Percentiles rank a stretch among this genome's conserved stretches.
phyloP scores from a whole-genome alignment of 2,797 vertebrate species.

The Dryobates pubescens region DNA sequence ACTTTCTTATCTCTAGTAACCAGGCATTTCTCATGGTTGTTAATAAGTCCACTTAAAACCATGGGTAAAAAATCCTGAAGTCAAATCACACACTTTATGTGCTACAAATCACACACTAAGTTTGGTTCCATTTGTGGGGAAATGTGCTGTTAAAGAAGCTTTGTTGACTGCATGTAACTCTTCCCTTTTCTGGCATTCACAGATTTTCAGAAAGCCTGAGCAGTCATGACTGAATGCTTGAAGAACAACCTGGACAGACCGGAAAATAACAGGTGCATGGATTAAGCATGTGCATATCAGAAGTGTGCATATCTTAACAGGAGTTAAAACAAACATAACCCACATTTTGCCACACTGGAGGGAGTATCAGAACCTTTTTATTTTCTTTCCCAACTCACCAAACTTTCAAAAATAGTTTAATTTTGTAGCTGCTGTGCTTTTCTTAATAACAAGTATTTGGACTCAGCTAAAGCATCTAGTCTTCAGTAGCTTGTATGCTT shows the following conservation, averaged over 20 bases:
- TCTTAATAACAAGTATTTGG: not conserved
- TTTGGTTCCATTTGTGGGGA: not conserved
- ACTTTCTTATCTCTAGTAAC: slow-evolving; percentile 35
- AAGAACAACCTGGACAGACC: not conserved
- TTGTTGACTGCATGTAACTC: not conserved
- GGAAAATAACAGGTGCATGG: not conserved
- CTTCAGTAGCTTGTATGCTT: not conserved
- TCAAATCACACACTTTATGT: not conserved
- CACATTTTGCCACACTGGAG: not conserved
- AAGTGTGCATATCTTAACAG: not conserved
- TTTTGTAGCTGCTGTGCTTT: not conserved
- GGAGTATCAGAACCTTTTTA: not conserved
- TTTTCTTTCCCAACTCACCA: not conserved
- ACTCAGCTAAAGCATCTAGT: not conserved
- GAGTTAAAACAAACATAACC: not conserved
- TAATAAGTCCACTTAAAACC: not conserved
- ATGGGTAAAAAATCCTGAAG: slow-evolving; percentile 7
- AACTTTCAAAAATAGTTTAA: not conserved
- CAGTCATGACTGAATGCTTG: not conserved
- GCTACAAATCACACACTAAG: not conserved
- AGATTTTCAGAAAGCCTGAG: not conserved
- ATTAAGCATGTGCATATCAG: not conserved
- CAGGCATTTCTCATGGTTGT: not conserved
- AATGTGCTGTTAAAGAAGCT: not conserved
- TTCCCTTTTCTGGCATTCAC: not conserved